Conservation (phyloP, 30 jellyfish, hydroid and myxozoan genomes). For the Aurelia aurita complex sp. Pacific region DNA sequence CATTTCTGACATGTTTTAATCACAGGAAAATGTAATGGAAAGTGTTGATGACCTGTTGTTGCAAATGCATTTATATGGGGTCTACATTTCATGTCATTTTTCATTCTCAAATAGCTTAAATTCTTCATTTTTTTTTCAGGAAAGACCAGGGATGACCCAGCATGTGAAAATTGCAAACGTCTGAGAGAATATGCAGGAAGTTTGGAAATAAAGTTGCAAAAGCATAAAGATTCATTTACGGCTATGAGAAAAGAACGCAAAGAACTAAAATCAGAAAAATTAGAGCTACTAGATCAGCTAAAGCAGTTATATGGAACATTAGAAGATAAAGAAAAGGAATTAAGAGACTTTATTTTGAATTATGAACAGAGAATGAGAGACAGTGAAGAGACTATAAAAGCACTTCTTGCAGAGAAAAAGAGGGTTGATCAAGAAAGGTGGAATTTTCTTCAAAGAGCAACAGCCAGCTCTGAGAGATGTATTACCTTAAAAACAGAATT, state of each 20-base stretch:
- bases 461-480: constrained; percentile 73
- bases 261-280: constrained; percentile 61
- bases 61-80: no score
- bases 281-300: constrained; percentile 78
- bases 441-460: constrained; percentile 62
- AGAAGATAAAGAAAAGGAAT: constrained; percentile 82
- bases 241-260: constrained; percentile 58
- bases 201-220: constrained; percentile 56
- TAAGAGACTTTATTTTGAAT: constrained; percentile 71
- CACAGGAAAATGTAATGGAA: no score
- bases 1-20: no score
- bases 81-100: no score
- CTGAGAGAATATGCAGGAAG: constrained; percentile 61
- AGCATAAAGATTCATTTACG: constrained; percentile 42
- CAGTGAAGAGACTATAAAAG: constrained; percentile 65
- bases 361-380: constrained; percentile 84
- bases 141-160: constrained; percentile 6
- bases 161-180: constrained; percentile 43
- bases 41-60: no score
- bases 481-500: constrained; percentile 65
- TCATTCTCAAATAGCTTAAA: no score
- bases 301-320: constrained; percentile 75
- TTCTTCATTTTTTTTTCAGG: background rate
- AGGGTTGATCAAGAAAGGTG: constrained; percentile 71
- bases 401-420: constrained; percentile 69